A percentile compares a stretch with the other conserved stretches of the same genome.
Conservation (phyloP, 2,888 invertebrate genomes). For the Machimus atricapillus region DNA sequence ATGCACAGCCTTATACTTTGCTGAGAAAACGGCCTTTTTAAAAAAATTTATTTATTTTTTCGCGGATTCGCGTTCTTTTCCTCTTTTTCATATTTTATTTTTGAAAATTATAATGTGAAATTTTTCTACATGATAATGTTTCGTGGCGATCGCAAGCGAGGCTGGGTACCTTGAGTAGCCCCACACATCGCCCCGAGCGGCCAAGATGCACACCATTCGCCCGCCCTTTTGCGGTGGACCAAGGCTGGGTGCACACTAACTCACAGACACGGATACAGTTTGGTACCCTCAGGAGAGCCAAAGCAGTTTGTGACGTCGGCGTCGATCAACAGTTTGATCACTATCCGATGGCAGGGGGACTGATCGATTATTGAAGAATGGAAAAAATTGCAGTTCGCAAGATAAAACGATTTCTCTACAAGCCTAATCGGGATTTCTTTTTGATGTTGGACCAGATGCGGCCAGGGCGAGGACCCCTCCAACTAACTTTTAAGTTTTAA, state of each 20-base stretch:
- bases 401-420: conserved; percentile 16
- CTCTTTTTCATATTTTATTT: conserved; percentile 24
- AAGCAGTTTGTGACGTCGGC: conserved; percentile 45
- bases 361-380: conserved; percentile 38
- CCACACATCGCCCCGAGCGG: conserved; percentile 13
- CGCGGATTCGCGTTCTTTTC: conserved; percentile 1
- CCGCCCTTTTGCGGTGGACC: conserved; percentile 18
- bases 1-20: conserved; percentile 31
- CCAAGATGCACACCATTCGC: conserved; percentile 24
- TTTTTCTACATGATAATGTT: conserved; percentile 38
- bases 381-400: conserved; percentile 1
- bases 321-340: conserved; percentile 44
- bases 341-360: conserved; percentile 37
- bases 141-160: neutral
- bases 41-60: conserved; percentile 34
- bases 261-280: conserved; percentile 41
- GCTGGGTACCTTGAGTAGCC: conserved; percentile 23
- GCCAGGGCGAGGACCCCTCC: neutral
- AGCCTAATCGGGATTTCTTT: conserved; percentile 18
- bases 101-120: conserved; percentile 39
- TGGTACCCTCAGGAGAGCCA: conserved; percentile 42
- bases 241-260: conserved; percentile 24
- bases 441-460: conserved; percentile 1
- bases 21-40: neutral
- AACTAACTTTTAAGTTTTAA: neutral